phyloP scores from a whole-genome alignment of 2,888 invertebrate species.

The Minunthozetes semirufus region DNA sequence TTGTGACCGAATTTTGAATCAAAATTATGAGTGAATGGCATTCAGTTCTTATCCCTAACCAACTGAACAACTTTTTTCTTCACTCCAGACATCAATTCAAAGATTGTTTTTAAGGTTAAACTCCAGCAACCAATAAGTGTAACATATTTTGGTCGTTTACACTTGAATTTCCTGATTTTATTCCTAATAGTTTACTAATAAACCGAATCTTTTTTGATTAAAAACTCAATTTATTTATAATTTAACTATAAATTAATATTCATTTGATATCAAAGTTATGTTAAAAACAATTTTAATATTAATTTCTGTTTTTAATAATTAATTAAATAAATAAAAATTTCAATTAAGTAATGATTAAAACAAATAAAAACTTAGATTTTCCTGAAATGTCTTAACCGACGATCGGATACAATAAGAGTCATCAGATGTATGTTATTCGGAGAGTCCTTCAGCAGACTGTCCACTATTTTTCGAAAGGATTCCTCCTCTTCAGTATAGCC shows the following conservation, averaged over 20 bases:
- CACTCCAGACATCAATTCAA: not conserved
- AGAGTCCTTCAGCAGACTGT: not conserved
- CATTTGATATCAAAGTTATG: not conserved
- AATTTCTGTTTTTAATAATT: not conserved
- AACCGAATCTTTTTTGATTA: not conserved
- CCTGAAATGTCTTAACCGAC: not conserved
- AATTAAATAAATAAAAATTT: too few species aligned
- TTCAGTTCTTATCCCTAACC: not conserved
- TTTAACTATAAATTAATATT: not conserved
- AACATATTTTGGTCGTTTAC: constrained; percentile 7
- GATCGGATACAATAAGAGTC: not conserved
- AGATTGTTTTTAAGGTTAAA: not conserved
- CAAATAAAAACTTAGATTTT: too few species aligned
- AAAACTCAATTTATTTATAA: not conserved
- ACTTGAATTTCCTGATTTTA: not conserved
- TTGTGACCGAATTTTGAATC: too few species aligned
- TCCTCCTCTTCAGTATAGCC: not conserved
- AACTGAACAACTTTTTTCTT: constrained; percentile 2
- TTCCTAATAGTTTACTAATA: not conserved
- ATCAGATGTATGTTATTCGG: not conserved
- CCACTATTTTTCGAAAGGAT: not conserved
- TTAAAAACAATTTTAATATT: not conserved
- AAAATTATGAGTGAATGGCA: too few species aligned
- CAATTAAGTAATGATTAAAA: too few species aligned
- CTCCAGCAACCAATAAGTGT: not conserved